These are phyloP conservation scores for human DNA, from an alignment of 2,113 vertebrate genomes.

Conservation along the genomic window DNA sequence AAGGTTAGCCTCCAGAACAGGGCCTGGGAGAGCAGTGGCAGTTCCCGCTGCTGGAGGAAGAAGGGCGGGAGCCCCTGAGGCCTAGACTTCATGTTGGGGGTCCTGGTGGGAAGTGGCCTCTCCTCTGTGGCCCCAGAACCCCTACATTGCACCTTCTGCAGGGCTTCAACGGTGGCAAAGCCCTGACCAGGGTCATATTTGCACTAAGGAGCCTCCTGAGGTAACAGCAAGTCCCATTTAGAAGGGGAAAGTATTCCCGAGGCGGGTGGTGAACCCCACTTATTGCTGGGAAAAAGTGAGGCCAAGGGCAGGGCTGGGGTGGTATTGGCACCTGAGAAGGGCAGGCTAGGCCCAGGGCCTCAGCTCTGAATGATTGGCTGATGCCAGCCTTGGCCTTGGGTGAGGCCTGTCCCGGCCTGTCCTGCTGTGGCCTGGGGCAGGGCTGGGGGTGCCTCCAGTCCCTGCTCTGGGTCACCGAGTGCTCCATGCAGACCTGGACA, in stretches of 20 bases:
- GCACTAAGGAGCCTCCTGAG: not conserved
- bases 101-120: not conserved
- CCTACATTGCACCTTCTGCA: not conserved
- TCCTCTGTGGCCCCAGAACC: not conserved
- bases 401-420: not conserved
- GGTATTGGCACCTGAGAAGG: slow-evolving; percentile 36
- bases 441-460: not conserved
- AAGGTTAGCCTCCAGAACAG: not conserved
- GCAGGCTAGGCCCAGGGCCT: not conserved
- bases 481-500: not conserved
- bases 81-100: not conserved
- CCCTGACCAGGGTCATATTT: not conserved
- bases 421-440: not conserved
- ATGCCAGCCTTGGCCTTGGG: not conserved
- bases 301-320: not conserved
- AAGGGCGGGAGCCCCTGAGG: not conserved
- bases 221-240: not conserved
- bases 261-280: not conserved
- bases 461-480: not conserved
- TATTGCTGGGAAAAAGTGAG: slow-evolving; percentile 55
- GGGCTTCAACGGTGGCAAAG: not conserved
- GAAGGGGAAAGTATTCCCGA: not conserved
- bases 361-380: not conserved
- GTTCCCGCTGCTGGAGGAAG: not conserved
- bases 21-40: not conserved